A percentile compares a stretch with the other conserved stretches of the same genome.
These are phyloP conservation scores for Harpalus rubripes DNA, from an alignment of 2,888 invertebrate genomes.

Conservation along the genomic window DNA sequence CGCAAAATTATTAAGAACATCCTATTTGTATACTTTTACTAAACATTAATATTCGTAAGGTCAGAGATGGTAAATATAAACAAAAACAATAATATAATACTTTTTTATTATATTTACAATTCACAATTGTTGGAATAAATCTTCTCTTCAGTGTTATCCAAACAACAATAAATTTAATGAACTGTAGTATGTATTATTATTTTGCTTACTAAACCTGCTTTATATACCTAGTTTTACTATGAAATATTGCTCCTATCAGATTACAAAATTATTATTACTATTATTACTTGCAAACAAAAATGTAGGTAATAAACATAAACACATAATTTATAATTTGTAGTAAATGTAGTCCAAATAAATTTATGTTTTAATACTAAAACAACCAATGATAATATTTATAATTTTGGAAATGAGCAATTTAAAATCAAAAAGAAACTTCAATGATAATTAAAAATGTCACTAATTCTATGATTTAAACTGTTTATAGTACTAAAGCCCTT, in stretches of 20 bases:
- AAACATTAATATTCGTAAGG: background rate
- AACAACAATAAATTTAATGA: constrained; percentile 18
- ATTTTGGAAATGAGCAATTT: too few species aligned
- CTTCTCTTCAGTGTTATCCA: background rate
- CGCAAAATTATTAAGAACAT: too few species aligned
- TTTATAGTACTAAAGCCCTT: too few species aligned
- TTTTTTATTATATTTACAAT: background rate
- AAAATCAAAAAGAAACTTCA: too few species aligned
- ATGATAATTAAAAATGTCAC: too few species aligned
- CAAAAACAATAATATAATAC: background rate
- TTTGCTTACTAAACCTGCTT: constrained; percentile 15
- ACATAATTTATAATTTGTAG: background rate
- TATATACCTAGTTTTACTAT: constrained; percentile 22
- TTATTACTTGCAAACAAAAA: background rate
- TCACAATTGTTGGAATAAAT: background rate
- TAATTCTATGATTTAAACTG: too few species aligned
- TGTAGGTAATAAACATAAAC: background rate
- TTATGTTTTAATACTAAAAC: too few species aligned
- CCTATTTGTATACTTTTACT: too few species aligned
- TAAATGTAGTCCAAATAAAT: too few species aligned
- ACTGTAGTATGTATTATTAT: background rate
- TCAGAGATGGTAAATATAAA: background rate
- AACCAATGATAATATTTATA: too few species aligned
- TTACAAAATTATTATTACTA: background rate
- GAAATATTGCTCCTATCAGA: background rate